Percentiles rank a stretch among this genome's conserved stretches.
phyloP scores from a whole-genome alignment of 2,113 vertebrate genomes.

The Zapus hudsonius region DNA sequence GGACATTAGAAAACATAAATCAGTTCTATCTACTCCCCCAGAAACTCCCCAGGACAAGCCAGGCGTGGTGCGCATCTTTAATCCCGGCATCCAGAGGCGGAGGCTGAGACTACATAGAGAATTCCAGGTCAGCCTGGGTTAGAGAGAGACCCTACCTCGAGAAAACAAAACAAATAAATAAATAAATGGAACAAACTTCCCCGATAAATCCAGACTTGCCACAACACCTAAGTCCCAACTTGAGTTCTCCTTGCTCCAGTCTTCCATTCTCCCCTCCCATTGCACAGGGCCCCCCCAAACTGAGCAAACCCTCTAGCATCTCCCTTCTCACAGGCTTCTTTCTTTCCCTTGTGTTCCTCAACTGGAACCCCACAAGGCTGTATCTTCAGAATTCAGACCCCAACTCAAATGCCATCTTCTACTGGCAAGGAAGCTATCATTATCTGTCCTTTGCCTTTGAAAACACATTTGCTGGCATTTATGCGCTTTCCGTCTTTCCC shows the following conservation, averaged over 20 bases:
- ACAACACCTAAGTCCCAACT: neutral
- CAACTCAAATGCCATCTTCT: neutral
- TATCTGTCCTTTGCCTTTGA: neutral
- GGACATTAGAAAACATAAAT: neutral
- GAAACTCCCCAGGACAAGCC: neutral
- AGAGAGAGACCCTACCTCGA: too few relatives aligned
- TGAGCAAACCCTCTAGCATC: neutral
- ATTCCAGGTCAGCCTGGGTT: too few relatives aligned
- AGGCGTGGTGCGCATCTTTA: too few relatives aligned
- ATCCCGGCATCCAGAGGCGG: too few relatives aligned
- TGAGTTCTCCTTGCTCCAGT: neutral
- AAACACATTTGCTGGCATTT: neutral
- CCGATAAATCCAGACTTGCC: neutral
- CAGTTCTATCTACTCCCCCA: neutral
- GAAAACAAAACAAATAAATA: too few relatives aligned
- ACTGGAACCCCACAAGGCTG: neutral
- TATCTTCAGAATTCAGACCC: neutral
- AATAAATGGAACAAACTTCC: too few relatives aligned
- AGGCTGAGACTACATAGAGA: too few relatives aligned
- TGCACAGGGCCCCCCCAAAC: fast-evolving
- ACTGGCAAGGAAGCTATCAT: neutral
- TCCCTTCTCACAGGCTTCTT: neutral
- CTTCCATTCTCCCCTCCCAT: too few relatives aligned
- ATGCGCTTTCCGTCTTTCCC: neutral
- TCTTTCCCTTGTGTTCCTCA: too few relatives aligned